phyloP scores from a whole-genome alignment of 2,797 vertebrate genomes.

The Mus minutoides region DNA sequence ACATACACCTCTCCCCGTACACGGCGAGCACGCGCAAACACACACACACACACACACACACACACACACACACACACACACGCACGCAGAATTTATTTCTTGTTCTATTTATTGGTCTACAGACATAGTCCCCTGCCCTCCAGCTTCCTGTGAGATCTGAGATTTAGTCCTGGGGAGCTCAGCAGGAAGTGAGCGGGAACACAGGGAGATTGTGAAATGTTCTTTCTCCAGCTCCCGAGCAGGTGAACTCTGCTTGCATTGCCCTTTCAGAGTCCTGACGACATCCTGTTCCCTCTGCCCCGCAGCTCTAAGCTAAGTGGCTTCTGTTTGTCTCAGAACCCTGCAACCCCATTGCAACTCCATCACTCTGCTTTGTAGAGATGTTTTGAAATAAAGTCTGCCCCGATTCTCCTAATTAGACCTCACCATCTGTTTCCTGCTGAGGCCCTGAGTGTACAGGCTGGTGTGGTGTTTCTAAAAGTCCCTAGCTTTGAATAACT shows the following conservation, averaged over 20 bases:
- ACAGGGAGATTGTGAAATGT: background rate
- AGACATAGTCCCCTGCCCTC: background rate
- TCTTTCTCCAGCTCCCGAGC: background rate
- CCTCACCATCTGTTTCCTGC: slow-evolving; percentile 64
- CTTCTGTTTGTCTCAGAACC: background rate
- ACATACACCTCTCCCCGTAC: background rate
- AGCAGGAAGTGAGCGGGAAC: background rate
- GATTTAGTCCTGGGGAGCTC: background rate
- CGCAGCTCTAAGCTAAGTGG: background rate
- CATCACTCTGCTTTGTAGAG: background rate
- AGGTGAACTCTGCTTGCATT: background rate
- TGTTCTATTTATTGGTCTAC: background rate
- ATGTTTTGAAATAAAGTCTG: slow-evolving; percentile 56
- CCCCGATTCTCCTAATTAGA: slow-evolving; percentile 57
- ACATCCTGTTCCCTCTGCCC: background rate
- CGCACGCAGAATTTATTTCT: background rate
- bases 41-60: background rate
- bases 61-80: background rate
- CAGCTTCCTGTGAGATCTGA: background rate
- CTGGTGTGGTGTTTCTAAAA: slow-evolving; percentile 49
- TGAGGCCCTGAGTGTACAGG: background rate
- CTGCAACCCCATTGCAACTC: background rate
- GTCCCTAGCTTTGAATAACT: slow-evolving; percentile 19
- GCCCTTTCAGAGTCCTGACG: background rate
- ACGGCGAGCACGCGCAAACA: no score